Percentiles rank a stretch among this genome's conserved stretches.
Evolutionary conservation across 1,140 invertebrate species (phyloP).

Genomic region (Aricia agestis): DNA sequence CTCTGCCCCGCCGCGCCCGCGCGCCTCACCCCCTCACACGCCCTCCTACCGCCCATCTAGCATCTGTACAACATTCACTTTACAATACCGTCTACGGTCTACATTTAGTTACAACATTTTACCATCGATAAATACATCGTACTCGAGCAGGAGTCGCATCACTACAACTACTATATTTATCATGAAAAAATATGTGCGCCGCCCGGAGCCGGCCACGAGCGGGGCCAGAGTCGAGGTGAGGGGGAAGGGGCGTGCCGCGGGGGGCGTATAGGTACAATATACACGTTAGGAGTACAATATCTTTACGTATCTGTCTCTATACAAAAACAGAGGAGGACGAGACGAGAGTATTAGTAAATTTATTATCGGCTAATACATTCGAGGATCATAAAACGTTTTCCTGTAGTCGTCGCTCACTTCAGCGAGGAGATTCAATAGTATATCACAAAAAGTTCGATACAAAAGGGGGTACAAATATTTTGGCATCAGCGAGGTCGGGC

Average conservation of each 20-base stretch:
- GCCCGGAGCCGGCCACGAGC: not conserved
- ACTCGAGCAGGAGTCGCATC: not conserved
- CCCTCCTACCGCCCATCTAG: not conserved
- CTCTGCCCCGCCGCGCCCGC: not conserved
- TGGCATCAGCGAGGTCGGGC: not conserved
- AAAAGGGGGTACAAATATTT: not conserved
- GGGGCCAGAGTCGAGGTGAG: too few species aligned
- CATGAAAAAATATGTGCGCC: not conserved
- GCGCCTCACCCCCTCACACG: not conserved
- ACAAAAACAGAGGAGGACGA: not conserved
- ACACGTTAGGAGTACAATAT: not conserved
- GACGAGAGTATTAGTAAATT: not conserved
- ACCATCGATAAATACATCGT: not conserved
- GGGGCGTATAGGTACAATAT: not conserved
- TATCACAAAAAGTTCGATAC: not conserved
- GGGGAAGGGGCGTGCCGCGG: too few species aligned
- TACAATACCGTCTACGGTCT: not conserved
- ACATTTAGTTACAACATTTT: too few species aligned
- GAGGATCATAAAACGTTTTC: not conserved
- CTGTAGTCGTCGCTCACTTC: not conserved
- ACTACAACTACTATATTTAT: not conserved
- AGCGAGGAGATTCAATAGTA: not conserved
- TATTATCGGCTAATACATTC: not conserved
- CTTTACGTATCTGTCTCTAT: conserved; percentile 5
- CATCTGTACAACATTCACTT: not conserved